These are phyloP conservation scores for Heteromormyrus szaboi DNA, from an alignment of 2,797 vertebrate species.

Conservation along the genomic window DNA sequence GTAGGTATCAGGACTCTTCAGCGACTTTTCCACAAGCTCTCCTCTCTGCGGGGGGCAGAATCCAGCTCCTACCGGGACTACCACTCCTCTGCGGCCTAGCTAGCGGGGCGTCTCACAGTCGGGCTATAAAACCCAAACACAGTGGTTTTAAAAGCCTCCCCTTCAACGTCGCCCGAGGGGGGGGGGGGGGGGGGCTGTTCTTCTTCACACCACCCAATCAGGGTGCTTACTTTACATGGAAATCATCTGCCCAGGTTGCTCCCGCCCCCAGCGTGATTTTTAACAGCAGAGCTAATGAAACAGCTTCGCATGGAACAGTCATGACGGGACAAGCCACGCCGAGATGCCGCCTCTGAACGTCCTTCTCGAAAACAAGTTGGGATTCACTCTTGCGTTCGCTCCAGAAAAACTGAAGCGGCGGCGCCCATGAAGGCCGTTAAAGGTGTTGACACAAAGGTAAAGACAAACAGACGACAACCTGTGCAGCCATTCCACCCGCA, in stretches of 20 bases:
- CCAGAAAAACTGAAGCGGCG: background rate
- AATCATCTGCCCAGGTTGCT: background rate
- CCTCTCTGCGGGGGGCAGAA: background rate
- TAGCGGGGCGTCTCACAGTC: background rate
- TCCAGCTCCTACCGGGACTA: no score
- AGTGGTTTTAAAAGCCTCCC: background rate
- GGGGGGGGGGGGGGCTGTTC: background rate
- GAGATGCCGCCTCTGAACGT: background rate
- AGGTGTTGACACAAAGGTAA: background rate
- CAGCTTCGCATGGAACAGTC: background rate
- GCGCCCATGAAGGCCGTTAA: background rate
- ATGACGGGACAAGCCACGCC: no score
- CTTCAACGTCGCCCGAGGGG: background rate
- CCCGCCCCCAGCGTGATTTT: background rate
- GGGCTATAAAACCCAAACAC: background rate
- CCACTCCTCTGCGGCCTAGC: background rate
- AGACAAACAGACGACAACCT: background rate
- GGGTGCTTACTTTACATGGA: background rate
- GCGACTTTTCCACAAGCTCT: background rate
- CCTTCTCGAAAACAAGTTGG: background rate
- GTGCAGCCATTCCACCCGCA: background rate
- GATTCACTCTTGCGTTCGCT: background rate
- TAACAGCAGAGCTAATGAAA: background rate
- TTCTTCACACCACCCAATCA: background rate
- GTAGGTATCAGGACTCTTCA: background rate